Evolutionary conservation across 2,797 vertebrate species (phyloP).

Genomic region (Yasuhikotakia modesta): DNA sequence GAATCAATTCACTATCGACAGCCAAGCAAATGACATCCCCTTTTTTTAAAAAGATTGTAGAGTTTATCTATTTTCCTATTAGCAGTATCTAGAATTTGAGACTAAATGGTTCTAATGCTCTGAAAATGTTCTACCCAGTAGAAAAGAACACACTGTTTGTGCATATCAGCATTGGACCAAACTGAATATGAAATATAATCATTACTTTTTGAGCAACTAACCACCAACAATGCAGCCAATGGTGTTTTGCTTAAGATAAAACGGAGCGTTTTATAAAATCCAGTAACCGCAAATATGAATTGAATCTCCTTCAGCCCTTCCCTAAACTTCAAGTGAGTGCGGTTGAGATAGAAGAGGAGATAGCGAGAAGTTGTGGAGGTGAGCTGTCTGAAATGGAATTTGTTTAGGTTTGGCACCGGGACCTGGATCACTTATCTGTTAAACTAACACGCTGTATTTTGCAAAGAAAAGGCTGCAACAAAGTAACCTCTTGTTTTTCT

Average conservation of each 20-base stretch:
- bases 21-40: constrained; percentile 40
- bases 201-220: constrained; percentile 10
- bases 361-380: constrained; percentile 70
- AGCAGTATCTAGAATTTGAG: neutral
- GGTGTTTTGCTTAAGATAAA: constrained; percentile 62
- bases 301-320: constrained; percentile 61
- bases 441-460: constrained; percentile 76
- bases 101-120: neutral
- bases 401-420: constrained; percentile 79
- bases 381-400: constrained; percentile 80
- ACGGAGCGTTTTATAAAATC: constrained; percentile 61
- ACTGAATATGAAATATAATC: constrained; percentile 6
- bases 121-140: neutral
- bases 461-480: constrained; percentile 69
- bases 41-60: constrained; percentile 17
- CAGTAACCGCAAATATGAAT: constrained; percentile 62
- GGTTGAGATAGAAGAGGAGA: constrained; percentile 73
- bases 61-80: neutral
- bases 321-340: constrained; percentile 68
- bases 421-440: constrained; percentile 77
- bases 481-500: constrained; percentile 74
- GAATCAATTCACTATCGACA: constrained; percentile 36
- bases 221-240: constrained; percentile 30
- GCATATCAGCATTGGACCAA: neutral
- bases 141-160: neutral